phyloP scores from a whole-genome alignment of 2,888 invertebrate species.

The Nasonia oneida region DNA sequence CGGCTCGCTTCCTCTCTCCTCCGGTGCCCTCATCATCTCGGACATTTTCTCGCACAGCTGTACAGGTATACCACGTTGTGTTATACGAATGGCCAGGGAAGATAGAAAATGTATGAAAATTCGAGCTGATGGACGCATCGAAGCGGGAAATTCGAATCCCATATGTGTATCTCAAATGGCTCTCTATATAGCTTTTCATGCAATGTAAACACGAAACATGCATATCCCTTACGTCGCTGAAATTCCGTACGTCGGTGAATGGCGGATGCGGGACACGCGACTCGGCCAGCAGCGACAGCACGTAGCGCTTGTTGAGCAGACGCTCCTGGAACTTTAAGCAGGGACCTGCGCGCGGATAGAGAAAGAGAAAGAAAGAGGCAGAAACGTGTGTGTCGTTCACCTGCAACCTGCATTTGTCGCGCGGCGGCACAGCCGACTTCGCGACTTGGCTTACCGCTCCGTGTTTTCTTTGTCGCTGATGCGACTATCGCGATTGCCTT shows the following conservation, averaged over 20 bases:
- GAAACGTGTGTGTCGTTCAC: background rate
- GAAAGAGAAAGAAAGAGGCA: background rate
- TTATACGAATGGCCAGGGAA: no score
- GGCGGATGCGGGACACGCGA: slow-evolving; percentile 64
- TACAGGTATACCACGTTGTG: background rate
- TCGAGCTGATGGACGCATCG: no score
- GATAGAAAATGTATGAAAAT: no score
- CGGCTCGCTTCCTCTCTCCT: background rate
- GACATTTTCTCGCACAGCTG: slow-evolving; percentile 65
- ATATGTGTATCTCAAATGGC: no score
- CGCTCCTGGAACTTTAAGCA: slow-evolving; percentile 64
- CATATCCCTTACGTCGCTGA: slow-evolving; percentile 58
- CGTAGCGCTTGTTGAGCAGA: slow-evolving; percentile 65
- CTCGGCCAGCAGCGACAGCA: slow-evolving; percentile 61
- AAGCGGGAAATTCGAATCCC: slow-evolving; percentile 20
- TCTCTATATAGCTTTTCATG: no score
- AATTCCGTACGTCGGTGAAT: slow-evolving; percentile 59
- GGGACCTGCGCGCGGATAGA: slow-evolving; percentile 56
- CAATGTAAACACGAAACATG: background rate
- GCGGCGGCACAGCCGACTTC: background rate
- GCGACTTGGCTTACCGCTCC: background rate
- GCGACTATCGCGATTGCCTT: background rate
- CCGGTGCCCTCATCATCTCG: slow-evolving; percentile 59
- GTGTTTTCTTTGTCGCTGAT: background rate
- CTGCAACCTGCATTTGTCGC: background rate